Evolutionary conservation across 92 coral and sea anemone species (phyloP), one percentile per base, ranked within the genome.

Genomic region (Epizoanthus illoricatus): DNA sequence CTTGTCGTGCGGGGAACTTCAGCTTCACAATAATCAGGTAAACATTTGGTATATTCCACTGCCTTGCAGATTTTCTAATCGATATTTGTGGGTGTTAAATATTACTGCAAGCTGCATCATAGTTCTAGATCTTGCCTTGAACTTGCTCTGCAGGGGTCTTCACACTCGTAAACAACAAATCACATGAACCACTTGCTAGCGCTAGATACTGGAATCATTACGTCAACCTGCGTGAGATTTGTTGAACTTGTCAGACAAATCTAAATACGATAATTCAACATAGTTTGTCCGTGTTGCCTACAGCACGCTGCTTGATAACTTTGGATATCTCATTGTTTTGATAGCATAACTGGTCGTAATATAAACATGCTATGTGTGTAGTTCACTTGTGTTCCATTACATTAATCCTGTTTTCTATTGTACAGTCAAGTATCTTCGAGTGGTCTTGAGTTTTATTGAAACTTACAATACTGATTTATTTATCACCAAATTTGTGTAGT

Each of bases 131-230:
- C n/a, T 20, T 7, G 62, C 60, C 28, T 72, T 72, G 60, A 21
- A 72, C 76, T 7, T 5, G 76, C 54, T 74, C 66, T 57, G 66
- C 80, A 55, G 80, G 76, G 76, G 61, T 72, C 62, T 52, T 72
- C 62, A 9, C 76, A 49, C 28, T 74, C 64, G 55, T 23, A 17
- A 43, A 56, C 58, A 74, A 57, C 45, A 57, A 55, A 36, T 3
- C 42, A 7, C 59, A 28, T 55, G 23, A 24, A 72, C 40, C 4
- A 21, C 5, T 57, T 17, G 19, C 45, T 59, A 18, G 60, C n/a
- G 40, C 24, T 13, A 9, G 52, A 9, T 57, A 15, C 3, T 6
- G 23, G 47, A 68, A 0, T 15, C 17, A 13, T 45, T 6, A 68
- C 47, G 43, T 68, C 52, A 16, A 15, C 21, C 7, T 39, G 11